Conservation (phyloP, 1,140 invertebrate genomes). For the Gonatopus flavifemur region DNA sequence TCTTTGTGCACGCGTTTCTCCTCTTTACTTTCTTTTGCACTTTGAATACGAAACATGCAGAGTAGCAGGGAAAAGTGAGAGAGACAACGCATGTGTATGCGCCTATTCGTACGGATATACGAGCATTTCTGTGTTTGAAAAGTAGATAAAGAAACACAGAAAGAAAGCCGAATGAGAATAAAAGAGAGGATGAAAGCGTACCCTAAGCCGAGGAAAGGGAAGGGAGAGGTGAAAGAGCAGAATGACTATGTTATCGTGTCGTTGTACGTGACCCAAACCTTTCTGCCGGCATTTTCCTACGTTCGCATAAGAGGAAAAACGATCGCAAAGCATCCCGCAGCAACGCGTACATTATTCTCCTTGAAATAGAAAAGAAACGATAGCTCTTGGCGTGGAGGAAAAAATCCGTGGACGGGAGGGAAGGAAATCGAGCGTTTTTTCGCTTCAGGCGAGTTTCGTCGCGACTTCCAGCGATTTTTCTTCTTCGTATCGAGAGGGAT, state of each 20-base stretch:
- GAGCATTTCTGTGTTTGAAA: too few species aligned
- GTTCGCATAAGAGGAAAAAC: constrained; percentile 4
- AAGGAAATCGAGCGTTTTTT: too few species aligned
- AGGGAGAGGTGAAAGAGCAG: not conserved
- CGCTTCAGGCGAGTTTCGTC: too few species aligned
- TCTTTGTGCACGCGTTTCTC: constrained; percentile 31
- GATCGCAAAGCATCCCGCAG: constrained; percentile 7
- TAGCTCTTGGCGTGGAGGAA: too few species aligned
- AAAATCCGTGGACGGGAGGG: too few species aligned
- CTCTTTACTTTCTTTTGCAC: constrained; percentile 29
- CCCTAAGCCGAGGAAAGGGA: too few species aligned
- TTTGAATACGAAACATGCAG: constrained; percentile 39
- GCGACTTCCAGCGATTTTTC: too few species aligned
- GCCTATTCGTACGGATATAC: not conserved
- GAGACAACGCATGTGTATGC: constrained; percentile 1
- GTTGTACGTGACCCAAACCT: constrained; percentile 41
- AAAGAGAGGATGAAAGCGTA: not conserved
- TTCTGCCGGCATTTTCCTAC: constrained; percentile 30
- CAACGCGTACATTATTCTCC: too few species aligned
- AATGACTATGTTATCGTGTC: constrained; percentile 41
- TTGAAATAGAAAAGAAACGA: too few species aligned
- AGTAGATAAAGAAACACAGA: not conserved
- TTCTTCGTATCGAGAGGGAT: too few species aligned
- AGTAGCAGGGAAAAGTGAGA: not conserved
- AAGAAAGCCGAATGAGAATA: not conserved